phyloP scores from a whole-genome alignment of 2,113 vertebrate genomes.

The Irena cyanogastra region DNA sequence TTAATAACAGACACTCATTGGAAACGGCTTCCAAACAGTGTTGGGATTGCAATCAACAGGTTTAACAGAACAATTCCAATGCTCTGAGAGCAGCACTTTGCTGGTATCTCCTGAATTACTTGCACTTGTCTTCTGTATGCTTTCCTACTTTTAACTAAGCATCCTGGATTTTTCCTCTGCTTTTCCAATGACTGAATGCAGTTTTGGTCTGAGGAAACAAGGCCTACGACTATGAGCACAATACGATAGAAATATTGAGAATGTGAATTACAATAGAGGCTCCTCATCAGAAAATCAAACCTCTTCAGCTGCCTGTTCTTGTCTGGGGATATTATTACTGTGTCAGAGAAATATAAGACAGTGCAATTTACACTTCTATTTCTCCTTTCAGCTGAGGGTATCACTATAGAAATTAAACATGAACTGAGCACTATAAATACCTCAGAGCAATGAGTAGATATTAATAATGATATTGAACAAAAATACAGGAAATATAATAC shows the following conservation, averaged over 20 bases:
- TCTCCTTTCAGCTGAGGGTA: background rate
- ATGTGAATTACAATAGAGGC: background rate
- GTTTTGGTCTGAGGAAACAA: background rate
- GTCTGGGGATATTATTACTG: background rate
- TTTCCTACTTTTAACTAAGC: background rate
- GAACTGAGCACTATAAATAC: background rate
- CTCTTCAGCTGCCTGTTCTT: background rate
- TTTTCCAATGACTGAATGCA: background rate
- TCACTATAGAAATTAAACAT: background rate
- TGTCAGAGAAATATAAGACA: background rate
- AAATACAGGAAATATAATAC: constrained; percentile 13
- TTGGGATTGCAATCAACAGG: background rate
- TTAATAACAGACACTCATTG: background rate
- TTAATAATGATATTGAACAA: constrained; percentile 28
- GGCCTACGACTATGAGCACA: background rate
- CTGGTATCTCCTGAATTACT: background rate
- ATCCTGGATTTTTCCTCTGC: background rate
- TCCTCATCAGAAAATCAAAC: constrained; percentile 1
- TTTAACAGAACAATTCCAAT: background rate
- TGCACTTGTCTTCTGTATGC: background rate
- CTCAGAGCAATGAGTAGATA: background rate
- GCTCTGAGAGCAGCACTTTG: background rate
- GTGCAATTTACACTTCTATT: background rate
- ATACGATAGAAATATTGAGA: background rate
- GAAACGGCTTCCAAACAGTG: background rate